A percentile compares a stretch with the other conserved stretches of the same genome.
Evolutionary conservation across 2,113 vertebrate species (phyloP).

Genomic region (Apteryx owenii): DNA sequence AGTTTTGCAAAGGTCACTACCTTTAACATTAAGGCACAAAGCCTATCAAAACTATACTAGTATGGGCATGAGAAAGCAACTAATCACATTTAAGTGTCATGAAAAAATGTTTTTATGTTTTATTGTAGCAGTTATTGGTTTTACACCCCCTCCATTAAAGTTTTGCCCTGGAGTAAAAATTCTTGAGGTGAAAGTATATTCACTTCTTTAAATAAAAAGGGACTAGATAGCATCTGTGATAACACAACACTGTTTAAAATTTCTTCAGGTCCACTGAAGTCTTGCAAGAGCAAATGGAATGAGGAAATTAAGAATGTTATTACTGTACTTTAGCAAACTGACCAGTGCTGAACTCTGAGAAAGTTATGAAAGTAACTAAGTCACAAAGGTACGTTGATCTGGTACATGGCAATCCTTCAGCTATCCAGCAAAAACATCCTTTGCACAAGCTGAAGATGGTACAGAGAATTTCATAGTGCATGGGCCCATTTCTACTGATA

Average conservation of each 20-base stretch:
- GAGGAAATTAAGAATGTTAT: background rate
- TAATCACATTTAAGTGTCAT: slow-evolving; percentile 68
- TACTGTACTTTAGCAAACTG: background rate
- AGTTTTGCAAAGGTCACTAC: slow-evolving; percentile 24
- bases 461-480: background rate
- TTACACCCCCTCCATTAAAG: slow-evolving; percentile 35
- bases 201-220: slow-evolving; percentile 27
- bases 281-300: background rate
- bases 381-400: background rate
- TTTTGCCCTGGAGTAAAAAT: slow-evolving; percentile 60
- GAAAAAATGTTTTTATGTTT: slow-evolving; percentile 62
- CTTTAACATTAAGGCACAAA: slow-evolving; percentile 35
- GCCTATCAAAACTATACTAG: background rate
- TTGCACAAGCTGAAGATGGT: background rate
- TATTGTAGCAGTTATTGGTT: slow-evolving; percentile 58
- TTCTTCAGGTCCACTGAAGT: background rate
- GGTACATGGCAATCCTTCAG: background rate
- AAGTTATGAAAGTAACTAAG: background rate
- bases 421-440: background rate
- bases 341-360: background rate
- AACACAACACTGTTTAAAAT: background rate
- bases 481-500: background rate
- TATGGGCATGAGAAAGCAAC: slow-evolving; percentile 53
- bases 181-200: slow-evolving; percentile 40
- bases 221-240: background rate